phyloP scores from a whole-genome alignment of 2,797 vertebrate genomes.

The Enteromius anoplus region DNA sequence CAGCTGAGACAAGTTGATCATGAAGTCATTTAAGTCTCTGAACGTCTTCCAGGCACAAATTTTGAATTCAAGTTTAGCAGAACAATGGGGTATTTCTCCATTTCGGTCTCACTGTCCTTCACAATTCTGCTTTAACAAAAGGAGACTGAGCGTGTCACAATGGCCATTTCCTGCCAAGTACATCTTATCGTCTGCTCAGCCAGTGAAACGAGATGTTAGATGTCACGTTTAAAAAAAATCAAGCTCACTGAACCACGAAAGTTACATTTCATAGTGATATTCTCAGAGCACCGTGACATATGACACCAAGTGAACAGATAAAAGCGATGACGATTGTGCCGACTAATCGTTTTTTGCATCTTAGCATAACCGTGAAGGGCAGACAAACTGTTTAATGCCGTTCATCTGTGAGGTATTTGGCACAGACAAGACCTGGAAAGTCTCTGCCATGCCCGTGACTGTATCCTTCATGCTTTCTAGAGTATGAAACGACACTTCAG shows the following conservation, averaged over 20 bases:
- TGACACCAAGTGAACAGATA: conserved; percentile 7
- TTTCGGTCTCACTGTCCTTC: background rate
- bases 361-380: conserved; percentile 42
- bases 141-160: conserved; percentile 19
- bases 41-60: background rate
- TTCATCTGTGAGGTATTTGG: conserved; percentile 49
- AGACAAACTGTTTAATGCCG: conserved; percentile 46
- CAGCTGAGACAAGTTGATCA: background rate
- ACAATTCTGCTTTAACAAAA: conserved; percentile 26
- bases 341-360: conserved; percentile 45
- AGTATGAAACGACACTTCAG: conserved; percentile 61
- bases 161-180: conserved; percentile 37
- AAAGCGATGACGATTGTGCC: conserved; percentile 37
- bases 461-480: conserved; percentile 65
- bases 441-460: conserved; percentile 42
- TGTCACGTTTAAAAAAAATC: conserved; percentile 7
- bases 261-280: conserved; percentile 36
- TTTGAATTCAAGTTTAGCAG: background rate
- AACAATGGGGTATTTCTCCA: background rate
- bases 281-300: background rate
- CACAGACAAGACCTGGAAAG: conserved; percentile 29
- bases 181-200: conserved; percentile 15
- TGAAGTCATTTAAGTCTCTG: background rate
- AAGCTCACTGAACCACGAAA: conserved; percentile 4
- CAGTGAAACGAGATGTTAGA: conserved; percentile 29